Evolutionary conservation across 2,797 vertebrate species (phyloP).

Genomic region (Xyrichtys novacula): DNA sequence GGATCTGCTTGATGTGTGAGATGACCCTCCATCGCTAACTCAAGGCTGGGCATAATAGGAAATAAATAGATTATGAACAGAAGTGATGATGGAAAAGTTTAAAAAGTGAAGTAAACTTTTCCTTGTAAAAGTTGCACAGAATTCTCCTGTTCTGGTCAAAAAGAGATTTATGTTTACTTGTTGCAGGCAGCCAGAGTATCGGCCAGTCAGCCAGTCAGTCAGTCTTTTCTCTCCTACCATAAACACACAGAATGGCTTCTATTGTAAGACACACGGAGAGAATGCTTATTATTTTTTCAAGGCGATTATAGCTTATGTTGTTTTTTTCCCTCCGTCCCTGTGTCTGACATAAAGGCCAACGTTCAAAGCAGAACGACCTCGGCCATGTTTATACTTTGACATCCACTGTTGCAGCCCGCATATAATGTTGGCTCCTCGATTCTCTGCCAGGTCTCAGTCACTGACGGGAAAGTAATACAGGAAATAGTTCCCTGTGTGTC

Average conservation of each 20-base stretch:
- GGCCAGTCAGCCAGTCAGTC: conserved; percentile 42
- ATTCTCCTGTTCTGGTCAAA: conserved; percentile 30
- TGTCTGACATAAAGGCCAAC: conserved; percentile 42
- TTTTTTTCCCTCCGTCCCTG: conserved; percentile 52
- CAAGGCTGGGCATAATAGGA: conserved; percentile 33
- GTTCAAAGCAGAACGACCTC: conserved; percentile 59
- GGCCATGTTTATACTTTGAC: conserved; percentile 62
- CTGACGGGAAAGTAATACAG: conserved; percentile 37
- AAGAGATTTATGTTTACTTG: conserved; percentile 40
- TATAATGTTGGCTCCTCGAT: conserved; percentile 46
- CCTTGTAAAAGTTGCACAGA: conserved; percentile 35
- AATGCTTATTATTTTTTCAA: conserved; percentile 73
- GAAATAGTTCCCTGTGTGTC: conserved; percentile 41
- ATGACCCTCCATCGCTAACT: conserved; percentile 33
- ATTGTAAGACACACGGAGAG: conserved; percentile 62
- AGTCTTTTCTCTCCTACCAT: conserved; percentile 53
- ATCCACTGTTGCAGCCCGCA: conserved; percentile 46
- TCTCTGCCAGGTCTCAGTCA: conserved; percentile 46
- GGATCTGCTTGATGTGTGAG: conserved; percentile 54
- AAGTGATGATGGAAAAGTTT: too few species aligned
- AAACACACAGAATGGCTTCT: conserved; percentile 68
- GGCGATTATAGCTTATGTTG: conserved; percentile 71
- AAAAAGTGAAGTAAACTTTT: background rate
- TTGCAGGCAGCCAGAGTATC: conserved; percentile 44
- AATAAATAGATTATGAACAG: background rate